phyloP scores from a whole-genome alignment of 1,140 invertebrate species.

The Triops longicaudatus region DNA sequence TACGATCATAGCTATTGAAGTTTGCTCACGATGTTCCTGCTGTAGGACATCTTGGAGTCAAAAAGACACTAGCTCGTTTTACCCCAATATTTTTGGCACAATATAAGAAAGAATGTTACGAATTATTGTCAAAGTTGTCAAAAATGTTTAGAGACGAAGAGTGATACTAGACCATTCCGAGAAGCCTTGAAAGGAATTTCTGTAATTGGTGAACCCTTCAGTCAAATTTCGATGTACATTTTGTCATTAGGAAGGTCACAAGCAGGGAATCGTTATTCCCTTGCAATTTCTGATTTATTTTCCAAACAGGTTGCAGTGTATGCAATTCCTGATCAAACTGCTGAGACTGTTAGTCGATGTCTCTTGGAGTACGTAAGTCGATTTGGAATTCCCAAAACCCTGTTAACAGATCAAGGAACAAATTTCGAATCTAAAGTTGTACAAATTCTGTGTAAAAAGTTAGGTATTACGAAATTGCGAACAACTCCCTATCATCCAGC shows the following conservation, averaged over 20 bases:
- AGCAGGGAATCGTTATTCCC: background rate
- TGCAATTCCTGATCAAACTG: slow-evolving; percentile 19
- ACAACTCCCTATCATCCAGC: slow-evolving; percentile 31
- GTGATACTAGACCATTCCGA: background rate
- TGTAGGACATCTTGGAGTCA: slow-evolving; percentile 29
- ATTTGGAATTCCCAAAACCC: slow-evolving; percentile 31
- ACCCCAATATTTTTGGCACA: slow-evolving; percentile 29
- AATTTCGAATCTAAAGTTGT: slow-evolving; percentile 28
- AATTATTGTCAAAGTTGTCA: slow-evolving; percentile 29
- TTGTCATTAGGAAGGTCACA: background rate
- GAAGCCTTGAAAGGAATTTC: background rate
- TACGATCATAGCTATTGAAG: slow-evolving; percentile 23
- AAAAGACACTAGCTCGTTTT: slow-evolving; percentile 28
- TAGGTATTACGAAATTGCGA: slow-evolving; percentile 30
- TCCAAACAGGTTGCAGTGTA: background rate
- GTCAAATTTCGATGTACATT: background rate
- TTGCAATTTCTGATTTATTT: slow-evolving; percentile 18
- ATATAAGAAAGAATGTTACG: slow-evolving; percentile 28
- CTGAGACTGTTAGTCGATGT: background rate
- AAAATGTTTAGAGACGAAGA: slow-evolving; percentile 17
- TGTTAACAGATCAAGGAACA: slow-evolving; percentile 33
- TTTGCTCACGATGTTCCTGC: slow-evolving; percentile 26
- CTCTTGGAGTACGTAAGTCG: slow-evolving; percentile 11
- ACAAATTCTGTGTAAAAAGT: slow-evolving; percentile 28
- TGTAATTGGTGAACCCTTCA: background rate